phyloP scores from a whole-genome alignment of 2,113 vertebrate species.

The Fulmarus glacialis region DNA sequence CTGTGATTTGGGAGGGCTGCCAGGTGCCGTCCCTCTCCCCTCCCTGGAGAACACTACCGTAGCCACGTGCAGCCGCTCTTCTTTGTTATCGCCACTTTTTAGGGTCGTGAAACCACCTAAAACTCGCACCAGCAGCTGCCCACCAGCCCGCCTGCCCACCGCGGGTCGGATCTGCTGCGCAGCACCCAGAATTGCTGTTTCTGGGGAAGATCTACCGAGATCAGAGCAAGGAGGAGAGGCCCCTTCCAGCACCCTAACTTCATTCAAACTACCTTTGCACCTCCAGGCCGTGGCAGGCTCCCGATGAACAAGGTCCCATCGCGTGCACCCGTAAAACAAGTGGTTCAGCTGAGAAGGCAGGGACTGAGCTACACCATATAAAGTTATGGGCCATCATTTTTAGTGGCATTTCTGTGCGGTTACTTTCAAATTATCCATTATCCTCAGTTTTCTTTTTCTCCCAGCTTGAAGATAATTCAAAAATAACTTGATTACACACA shows the following conservation, averaged over 20 bases:
- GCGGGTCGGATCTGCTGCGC: fast-evolving
- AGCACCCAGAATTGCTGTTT: background rate
- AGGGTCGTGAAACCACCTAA: background rate
- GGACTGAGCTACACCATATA: background rate
- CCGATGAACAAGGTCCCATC: fast-evolving
- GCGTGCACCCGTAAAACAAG: fast-evolving
- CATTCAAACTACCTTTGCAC: background rate
- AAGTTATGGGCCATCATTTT: background rate
- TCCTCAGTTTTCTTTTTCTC: background rate
- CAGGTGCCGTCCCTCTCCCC: background rate
- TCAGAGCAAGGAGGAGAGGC: background rate
- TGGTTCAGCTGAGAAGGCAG: background rate
- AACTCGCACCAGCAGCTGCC: background rate
- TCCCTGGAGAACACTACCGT: background rate
- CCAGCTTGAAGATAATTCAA: slow-evolving; percentile 12
- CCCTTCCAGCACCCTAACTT: background rate
- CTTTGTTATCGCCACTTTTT: fast-evolving
- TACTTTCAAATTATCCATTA: background rate
- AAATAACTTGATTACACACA: slow-evolving; percentile 28
- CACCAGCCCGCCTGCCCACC: fast-evolving
- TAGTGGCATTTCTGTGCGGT: background rate
- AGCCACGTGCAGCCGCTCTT: fast-evolving
- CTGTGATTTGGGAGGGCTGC: background rate
- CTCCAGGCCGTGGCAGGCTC: background rate
- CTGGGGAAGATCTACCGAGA: background rate